Evolutionary conservation across 1,140 invertebrate species (phyloP), one percentile per base, ranked within the genome.

Genomic region (Adoxophyes honmai): DNA sequence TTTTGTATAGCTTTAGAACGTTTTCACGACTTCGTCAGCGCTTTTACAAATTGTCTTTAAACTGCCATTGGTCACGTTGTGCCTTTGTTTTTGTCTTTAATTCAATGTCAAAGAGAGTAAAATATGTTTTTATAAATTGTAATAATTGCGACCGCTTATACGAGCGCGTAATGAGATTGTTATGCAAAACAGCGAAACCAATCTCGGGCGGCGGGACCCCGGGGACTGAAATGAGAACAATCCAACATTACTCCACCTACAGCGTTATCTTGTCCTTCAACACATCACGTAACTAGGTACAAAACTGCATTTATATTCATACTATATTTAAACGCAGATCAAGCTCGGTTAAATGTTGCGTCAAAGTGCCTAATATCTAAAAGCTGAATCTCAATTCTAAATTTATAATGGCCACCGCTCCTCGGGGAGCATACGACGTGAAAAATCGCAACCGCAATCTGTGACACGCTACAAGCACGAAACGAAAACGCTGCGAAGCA

Each of bases 351-450:
- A 28, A 6, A 28, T 3, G 21, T 28, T 28, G 21, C 21, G 34
- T 36, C 34, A 36, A 36, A 36, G 1, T 36, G n/a, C n/a, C 8
- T 9, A 11, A 10, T 9, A 15, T 15, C 39, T 44, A 44, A 44
- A 44, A 44, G 39, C 39, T 44, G 39, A 21, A 44, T 44, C 16
- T 44, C 15, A 44, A 44, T 44, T 44, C 39, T 44, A 44, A 44
- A 44, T 42, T 18, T 42, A 21, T 21, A 39, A 39, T 21, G 16
- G 15, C 9, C 16, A 5, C 38, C 39, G 39, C 16, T 28, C 2
- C 21, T 44, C 15, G 39, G 39, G 39, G 39, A 44, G 16, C 18
- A 44, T 11, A 14, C 9, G 39, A 10, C 3, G 39, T 10, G 15
- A 21, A 28, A 28, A 28, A 44, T 10, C 39, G 39, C 16, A n/a